phyloP scores from a whole-genome alignment of 2,888 invertebrate genomes.

The Leptinotarsa peninsularis region DNA sequence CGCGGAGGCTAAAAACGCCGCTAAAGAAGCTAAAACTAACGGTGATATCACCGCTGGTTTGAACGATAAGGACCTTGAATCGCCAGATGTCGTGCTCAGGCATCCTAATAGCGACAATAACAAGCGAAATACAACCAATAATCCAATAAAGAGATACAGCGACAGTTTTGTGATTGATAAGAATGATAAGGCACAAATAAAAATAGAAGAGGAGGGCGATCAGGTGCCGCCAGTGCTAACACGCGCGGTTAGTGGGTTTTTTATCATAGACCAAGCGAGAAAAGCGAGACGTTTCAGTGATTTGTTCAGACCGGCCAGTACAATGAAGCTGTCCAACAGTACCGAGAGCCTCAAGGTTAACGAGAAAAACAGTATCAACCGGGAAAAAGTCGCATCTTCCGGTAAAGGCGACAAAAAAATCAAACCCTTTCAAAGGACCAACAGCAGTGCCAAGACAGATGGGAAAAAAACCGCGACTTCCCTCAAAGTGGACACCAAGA shows the following conservation, averaged over 20 bases:
- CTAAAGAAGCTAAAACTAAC: conserved; percentile 26
- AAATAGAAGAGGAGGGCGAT: conserved; percentile 47
- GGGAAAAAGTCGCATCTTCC: conserved; percentile 49
- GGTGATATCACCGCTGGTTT: conserved; percentile 43
- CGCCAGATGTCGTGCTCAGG: conserved; percentile 55
- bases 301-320: conserved; percentile 55
- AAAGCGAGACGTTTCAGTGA: conserved; percentile 62
- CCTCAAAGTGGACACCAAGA: conserved; percentile 30
- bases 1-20: conserved; percentile 3
- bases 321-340: conserved; percentile 52
- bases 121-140: conserved; percentile 46
- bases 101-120: conserved; percentile 43
- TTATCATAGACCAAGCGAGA: conserved; percentile 53
- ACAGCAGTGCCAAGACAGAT: conserved; percentile 38
- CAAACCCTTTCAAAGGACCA: conserved; percentile 38
- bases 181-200: conserved; percentile 41
- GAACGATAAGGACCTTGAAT: conserved; percentile 47
- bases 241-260: conserved; percentile 59
- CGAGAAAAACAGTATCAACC: conserved; percentile 50
- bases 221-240: conserved; percentile 47
- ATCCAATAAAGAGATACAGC: conserved; percentile 60
- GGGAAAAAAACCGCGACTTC: conserved; percentile 27
- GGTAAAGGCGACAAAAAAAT: conserved; percentile 40
- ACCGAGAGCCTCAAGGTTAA: conserved; percentile 56
- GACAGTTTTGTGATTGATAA: conserved; percentile 63